phyloP scores from a whole-genome alignment of 2,797 vertebrate species.

The Xiphophorus birchmanni region DNA sequence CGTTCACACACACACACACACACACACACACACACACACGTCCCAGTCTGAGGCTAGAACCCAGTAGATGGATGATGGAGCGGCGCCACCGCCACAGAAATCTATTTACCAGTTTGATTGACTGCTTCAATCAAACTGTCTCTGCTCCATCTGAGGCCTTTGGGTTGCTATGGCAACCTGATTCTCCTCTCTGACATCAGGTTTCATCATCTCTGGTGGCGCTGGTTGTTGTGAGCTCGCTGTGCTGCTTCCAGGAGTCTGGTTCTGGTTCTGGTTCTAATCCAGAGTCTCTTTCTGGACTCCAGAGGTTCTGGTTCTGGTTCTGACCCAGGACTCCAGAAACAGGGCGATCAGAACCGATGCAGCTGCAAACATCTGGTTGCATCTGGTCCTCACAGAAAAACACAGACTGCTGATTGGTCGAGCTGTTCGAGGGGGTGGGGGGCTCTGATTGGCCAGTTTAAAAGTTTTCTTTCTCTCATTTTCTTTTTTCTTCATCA shows the following conservation, averaged over 20 bases:
- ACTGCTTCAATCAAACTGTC: not conserved
- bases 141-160: not conserved
- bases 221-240: not conserved
- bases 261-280: not conserved
- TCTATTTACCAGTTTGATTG: not conserved
- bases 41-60: too few species aligned
- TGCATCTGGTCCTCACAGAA: not conserved
- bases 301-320: not conserved
- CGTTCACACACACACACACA: too few species aligned
- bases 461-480: constrained; percentile 37
- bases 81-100: not conserved
- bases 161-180: not conserved
- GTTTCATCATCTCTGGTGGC: not conserved
- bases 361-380: not conserved
- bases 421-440: constrained; percentile 72
- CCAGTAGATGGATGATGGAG: not conserved
- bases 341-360: not conserved
- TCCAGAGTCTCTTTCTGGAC: not conserved
- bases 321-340: too few species aligned
- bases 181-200: not conserved
- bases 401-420: constrained; percentile 65
- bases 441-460: constrained; percentile 73
- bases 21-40: too few species aligned
- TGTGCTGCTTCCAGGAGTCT: not conserved
- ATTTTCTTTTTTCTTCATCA: not conserved